A percentile compares a stretch with the other conserved stretches of the same genome.
These are phyloP conservation scores for Danio kyathit DNA, from an alignment of 2,797 vertebrate species.

Conservation along the genomic window DNA sequence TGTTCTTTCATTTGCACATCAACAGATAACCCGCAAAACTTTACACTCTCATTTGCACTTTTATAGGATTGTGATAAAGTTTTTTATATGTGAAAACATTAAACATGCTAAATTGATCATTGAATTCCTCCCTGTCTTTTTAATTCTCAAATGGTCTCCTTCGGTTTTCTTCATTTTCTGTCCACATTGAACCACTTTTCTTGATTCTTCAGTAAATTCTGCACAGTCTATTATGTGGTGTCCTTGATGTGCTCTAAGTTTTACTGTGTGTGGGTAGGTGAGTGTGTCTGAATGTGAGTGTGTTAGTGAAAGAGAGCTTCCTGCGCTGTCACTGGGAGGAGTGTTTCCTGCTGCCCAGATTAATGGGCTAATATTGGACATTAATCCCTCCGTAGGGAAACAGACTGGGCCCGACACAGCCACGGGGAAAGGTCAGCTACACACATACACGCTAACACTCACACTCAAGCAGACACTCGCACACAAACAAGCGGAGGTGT, in stretches of 20 bases:
- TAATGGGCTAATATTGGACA: conserved; percentile 74
- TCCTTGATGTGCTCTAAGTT: conserved; percentile 21
- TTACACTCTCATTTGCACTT: too few species aligned
- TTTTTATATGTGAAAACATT: neutral
- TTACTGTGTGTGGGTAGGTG: conserved; percentile 18
- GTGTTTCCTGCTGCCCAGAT: conserved; percentile 71
- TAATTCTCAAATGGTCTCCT: neutral
- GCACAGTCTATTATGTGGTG: conserved; percentile 36
- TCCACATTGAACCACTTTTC: conserved; percentile 18
- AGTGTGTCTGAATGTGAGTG: conserved; percentile 30
- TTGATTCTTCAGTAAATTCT: conserved; percentile 32
- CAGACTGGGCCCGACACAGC: conserved; percentile 43
- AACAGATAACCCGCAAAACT: too few species aligned
- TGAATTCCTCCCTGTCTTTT: neutral
- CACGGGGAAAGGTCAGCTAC: conserved; percentile 49
- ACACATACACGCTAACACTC: conserved; percentile 47
- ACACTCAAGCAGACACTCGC: conserved; percentile 38
- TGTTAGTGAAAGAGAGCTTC: conserved; percentile 56
- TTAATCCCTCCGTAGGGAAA: conserved; percentile 74
- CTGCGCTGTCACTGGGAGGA: conserved; percentile 61
- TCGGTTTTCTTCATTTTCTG: conserved; percentile 32
- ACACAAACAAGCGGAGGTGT: conserved; percentile 44
- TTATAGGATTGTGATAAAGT: too few species aligned
- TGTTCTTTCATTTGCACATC: too few species aligned
- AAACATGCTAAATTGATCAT: neutral